These are phyloP conservation scores for Calameuta filiformis DNA, from an alignment of 2,888 invertebrate species.

Conservation along the genomic window DNA sequence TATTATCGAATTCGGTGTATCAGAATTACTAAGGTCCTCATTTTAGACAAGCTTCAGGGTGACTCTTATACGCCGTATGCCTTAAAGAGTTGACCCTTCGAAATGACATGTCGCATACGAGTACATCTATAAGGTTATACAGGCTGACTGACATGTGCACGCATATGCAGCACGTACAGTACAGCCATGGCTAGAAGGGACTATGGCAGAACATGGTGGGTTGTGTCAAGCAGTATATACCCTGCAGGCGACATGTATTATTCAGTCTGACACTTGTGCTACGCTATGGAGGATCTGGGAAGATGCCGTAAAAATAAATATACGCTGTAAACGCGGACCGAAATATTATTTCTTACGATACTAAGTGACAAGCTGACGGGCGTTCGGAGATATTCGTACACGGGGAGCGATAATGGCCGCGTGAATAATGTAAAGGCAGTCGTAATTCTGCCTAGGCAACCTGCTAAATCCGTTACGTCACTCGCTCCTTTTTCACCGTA, in stretches of 20 bases:
- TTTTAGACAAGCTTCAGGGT: background rate
- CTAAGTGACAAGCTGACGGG: constrained; percentile 57
- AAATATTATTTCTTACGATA: constrained; percentile 10
- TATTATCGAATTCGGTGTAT: background rate
- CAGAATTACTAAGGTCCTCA: background rate
- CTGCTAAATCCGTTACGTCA: background rate
- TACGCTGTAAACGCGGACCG: constrained; percentile 24
- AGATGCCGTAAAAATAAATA: constrained; percentile 29
- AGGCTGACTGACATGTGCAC: background rate
- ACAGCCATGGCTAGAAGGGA: background rate
- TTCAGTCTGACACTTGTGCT: constrained; percentile 58
- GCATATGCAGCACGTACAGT: constrained; percentile 10
- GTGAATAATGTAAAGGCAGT: constrained; percentile 1
- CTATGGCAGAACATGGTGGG: constrained; percentile 32
- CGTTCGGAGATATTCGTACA: constrained; percentile 48
- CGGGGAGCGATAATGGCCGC: constrained; percentile 14
- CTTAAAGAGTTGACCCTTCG: background rate
- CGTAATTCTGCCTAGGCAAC: background rate
- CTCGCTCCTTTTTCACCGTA: background rate
- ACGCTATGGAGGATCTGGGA: constrained; percentile 40
- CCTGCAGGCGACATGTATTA: constrained; percentile 59
- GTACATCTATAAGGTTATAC: constrained; percentile 12
- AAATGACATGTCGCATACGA: background rate
- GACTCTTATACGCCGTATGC: background rate
- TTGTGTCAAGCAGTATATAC: constrained; percentile 49